Conservation (phyloP, 2,113 vertebrate species). For the Zeus faber region DNA sequence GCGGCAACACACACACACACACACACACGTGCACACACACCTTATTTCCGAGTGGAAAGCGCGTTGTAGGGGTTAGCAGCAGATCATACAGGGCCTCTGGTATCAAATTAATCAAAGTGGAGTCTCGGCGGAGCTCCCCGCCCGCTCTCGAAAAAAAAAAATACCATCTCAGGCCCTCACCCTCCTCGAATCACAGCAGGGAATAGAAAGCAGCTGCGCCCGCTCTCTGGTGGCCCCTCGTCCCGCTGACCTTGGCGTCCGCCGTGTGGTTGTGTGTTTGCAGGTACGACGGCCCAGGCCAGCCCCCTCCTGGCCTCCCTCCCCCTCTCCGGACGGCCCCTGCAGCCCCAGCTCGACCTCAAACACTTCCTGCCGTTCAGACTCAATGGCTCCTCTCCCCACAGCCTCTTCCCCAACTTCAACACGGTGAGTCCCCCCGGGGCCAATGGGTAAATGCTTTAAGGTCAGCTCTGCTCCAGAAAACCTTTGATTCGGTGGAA, state of each 20-base stretch:
- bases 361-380: constrained; percentile 95
- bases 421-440: constrained; percentile 81
- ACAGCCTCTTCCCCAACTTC: constrained; percentile 97
- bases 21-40: neutral
- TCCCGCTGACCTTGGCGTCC: constrained; percentile 2
- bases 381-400: constrained; percentile 87
- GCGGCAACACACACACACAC: neutral
- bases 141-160: too few relatives aligned
- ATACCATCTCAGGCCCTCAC: too few relatives aligned
- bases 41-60: too few relatives aligned
- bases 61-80: too few relatives aligned
- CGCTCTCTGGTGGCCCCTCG: constrained; percentile 18
- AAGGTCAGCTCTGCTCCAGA: too few relatives aligned
- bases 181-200: constrained; percentile 15
- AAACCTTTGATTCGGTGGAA: too few relatives aligned
- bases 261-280: constrained; percentile 27
- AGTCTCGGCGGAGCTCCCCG: neutral
- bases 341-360: constrained; percentile 89
- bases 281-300: constrained; percentile 77
- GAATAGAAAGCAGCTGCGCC: too few relatives aligned
- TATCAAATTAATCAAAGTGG: constrained; percentile 53
- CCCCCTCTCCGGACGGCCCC: constrained; percentile 82
- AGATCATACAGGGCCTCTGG: too few relatives aligned
- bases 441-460: too few relatives aligned
- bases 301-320: constrained; percentile 88